Evolutionary conservation across 2,888 invertebrate genomes (phyloP).

Genomic region (Amblyjoppa fuscipennis): DNA sequence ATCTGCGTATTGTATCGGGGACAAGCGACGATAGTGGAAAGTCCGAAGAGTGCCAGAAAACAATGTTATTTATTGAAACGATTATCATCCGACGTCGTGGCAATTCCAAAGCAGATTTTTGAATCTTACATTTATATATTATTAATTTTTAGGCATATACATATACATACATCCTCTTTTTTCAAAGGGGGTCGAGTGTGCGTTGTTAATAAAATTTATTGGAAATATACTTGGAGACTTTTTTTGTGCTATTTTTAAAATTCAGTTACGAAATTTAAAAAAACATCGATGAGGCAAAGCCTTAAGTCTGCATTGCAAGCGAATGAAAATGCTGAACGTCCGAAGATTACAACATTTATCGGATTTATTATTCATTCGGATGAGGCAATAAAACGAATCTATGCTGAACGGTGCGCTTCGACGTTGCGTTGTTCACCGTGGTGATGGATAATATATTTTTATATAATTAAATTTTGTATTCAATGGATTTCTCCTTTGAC

Average conservation of each 20-base stretch:
- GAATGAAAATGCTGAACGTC: background rate
- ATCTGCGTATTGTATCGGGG: slow-evolving; percentile 10
- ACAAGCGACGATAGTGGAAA: background rate
- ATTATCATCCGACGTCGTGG: slow-evolving; percentile 25
- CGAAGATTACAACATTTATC: background rate
- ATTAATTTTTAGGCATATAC: slow-evolving; percentile 38
- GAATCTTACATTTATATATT: slow-evolving; percentile 33
- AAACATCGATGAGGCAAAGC: background rate
- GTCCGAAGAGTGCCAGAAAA: slow-evolving; percentile 53
- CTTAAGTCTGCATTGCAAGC: background rate
- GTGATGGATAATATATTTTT: too few species aligned
- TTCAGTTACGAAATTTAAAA: background rate
- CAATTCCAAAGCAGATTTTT: slow-evolving; percentile 25
- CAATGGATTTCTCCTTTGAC: too few species aligned
- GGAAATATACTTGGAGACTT: slow-evolving; percentile 33
- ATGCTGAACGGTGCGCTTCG: too few species aligned
- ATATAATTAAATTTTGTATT: too few species aligned
- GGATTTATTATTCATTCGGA: background rate
- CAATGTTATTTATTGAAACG: slow-evolving; percentile 56
- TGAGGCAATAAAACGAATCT: background rate
- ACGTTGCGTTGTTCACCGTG: too few species aligned
- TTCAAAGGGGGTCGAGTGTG: slow-evolving; percentile 20
- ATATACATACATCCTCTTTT: slow-evolving; percentile 11
- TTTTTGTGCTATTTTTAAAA: background rate
- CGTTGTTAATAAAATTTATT: slow-evolving; percentile 62